Evolutionary conservation across 2,888 invertebrate genomes (phyloP).

Genomic region (Scaptomyza reducta): DNA sequence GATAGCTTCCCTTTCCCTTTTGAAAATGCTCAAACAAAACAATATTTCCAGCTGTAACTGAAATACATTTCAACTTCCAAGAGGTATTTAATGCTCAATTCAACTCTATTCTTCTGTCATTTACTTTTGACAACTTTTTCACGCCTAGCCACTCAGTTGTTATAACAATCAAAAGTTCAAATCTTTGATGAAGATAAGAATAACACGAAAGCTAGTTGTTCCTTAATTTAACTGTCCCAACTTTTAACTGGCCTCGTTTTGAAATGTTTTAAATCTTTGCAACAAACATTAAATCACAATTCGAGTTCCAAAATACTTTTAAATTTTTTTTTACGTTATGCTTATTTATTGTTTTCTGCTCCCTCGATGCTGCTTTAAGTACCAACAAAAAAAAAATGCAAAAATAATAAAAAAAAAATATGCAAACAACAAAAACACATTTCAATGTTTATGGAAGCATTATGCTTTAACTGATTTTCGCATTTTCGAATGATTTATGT

Average conservation of each 20-base stretch:
- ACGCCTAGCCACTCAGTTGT: background rate
- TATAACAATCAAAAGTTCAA: background rate
- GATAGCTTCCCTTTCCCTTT: too few relatives aligned
- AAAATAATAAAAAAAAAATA: background rate
- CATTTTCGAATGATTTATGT: conserved; percentile 74
- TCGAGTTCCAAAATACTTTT: conserved; percentile 13
- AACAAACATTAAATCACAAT: background rate
- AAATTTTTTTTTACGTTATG: conserved; percentile 16
- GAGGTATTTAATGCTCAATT: background rate
- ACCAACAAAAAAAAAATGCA: conserved; percentile 1
- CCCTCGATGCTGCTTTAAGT: conserved; percentile 36
- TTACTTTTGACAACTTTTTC: background rate
- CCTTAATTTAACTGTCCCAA: background rate
- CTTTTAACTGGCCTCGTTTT: background rate
- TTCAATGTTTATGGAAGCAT: conserved; percentile 52
- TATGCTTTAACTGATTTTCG: conserved; percentile 76
- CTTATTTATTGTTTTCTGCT: conserved; percentile 32
- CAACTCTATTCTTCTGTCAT: background rate
- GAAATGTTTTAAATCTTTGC: background rate
- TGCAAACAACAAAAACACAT: conserved; percentile 13
- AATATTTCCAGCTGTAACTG: too few relatives aligned
- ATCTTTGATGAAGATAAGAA: background rate
- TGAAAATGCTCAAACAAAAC: too few relatives aligned
- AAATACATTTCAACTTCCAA: background rate
- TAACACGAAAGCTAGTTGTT: background rate